These are phyloP conservation scores for Onychostoma macrolepis DNA, from an alignment of 2,113 vertebrate species.

Conservation along the genomic window DNA sequence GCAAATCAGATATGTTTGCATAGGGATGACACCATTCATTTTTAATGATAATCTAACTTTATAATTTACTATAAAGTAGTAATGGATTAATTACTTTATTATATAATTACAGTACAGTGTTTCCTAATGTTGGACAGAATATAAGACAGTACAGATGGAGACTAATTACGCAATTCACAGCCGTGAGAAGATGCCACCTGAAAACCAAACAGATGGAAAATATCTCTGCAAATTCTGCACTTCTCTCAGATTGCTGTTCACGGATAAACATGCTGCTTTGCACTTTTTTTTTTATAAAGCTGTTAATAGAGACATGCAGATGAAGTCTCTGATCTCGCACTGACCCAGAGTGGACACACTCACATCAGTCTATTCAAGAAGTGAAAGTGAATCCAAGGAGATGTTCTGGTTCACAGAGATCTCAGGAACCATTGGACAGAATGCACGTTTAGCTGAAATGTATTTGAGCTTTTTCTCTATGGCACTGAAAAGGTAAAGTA, in stretches of 20 bases:
- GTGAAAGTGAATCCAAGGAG: too few species aligned
- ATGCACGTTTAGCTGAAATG: too few species aligned
- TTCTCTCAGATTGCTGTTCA: slow-evolving; percentile 24
- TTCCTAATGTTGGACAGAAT: slow-evolving; percentile 4
- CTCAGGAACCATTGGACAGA: too few species aligned
- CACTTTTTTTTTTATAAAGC: not conserved
- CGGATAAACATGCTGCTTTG: slow-evolving; percentile 27
- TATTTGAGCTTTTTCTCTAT: too few species aligned
- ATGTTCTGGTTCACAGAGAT: too few species aligned
- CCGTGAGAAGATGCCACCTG: slow-evolving; percentile 49
- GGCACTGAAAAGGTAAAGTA: too few species aligned
- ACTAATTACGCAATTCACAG: slow-evolving; percentile 57
- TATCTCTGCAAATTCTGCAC: slow-evolving; percentile 36
- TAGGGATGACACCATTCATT: not conserved
- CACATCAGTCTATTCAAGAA: too few species aligned
- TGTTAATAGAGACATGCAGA: not conserved
- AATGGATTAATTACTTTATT: not conserved
- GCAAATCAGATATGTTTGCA: not conserved
- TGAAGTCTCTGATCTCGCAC: too few species aligned
- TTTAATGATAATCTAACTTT: not conserved
- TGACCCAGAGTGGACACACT: too few species aligned
- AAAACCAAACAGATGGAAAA: slow-evolving; percentile 56
- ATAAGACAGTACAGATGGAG: slow-evolving; percentile 52
- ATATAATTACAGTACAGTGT: not conserved
- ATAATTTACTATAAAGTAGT: not conserved